Evolutionary conservation across 2,113 vertebrate genomes (phyloP), one percentile per base, ranked within the genome.

Genomic region (Pelusios castaneus): DNA sequence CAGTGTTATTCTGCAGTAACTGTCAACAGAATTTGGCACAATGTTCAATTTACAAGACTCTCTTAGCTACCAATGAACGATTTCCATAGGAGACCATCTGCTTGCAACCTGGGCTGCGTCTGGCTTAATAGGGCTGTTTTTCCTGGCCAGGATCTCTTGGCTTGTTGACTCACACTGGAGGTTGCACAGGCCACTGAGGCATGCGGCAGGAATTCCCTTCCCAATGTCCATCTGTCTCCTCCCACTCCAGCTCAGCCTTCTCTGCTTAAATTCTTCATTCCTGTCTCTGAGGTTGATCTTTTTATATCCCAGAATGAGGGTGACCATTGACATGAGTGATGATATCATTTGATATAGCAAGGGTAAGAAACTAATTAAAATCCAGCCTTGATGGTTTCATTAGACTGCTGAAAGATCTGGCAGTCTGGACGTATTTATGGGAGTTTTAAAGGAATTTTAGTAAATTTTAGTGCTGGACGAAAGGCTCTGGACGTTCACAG

Each of bases 311-410:
- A 86, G 56, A 79, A 89, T 29, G 89, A 88, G 78, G 75, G 31
- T 25, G 0, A 0, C 43, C 41, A 86, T 84, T 95, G 95, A 91
- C 93, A 82, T n/a, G 67, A 96, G 91, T 94, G 89, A 84, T 86
- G 88, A 92, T 84, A 85, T 82, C 1, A 0, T 84, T 92, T 92
- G 91, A 89, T 93, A 89, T 1, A 93, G 89, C 88, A 91, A 89
- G 84, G 88, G 84, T 89, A 79, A 91, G 67, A 93, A 86, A 89
- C 93, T 89, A 92, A 94, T 94, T 95, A 92, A 97, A 95, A 84
- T 75, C 10, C 78, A 60, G 81, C 85, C 84, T 90, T 92, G 88
- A 80, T 88, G 82, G 88, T 91, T 95, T 92, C 90, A 31, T 80
- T 80, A 4, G 0, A 54, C 58, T 94, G 41, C 86, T 88, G 86